Base-by-base conservation (phyloP, 2,113 vertebrate species). In the Gymnorhina tibicen region DNA sequence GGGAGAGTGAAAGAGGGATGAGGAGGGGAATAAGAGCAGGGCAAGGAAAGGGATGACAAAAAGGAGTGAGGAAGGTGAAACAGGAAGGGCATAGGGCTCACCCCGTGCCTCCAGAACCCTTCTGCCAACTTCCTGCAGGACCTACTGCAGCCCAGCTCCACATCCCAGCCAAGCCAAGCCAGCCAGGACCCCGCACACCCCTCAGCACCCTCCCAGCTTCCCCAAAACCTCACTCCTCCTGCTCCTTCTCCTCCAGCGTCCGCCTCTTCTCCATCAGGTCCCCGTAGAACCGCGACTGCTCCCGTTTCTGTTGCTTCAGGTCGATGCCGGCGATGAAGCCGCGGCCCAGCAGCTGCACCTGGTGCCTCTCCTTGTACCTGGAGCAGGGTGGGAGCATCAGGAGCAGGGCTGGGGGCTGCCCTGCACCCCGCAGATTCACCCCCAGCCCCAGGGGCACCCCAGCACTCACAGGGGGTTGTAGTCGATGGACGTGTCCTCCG, bases 311-410 rank as follows among this genome's bases (percentile, higher is more conserved):
- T 92, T 99, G 99, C 97, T 99, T 99, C 67, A 99, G 96, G 95
- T 99, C 99, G 7, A 99, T 99, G 72, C 99, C 99, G 0, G 99
- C 99, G 4, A 99, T 99, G 97, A 99, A 99, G 55, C 99, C 99
- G 3, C 99, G 98, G 19, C 99, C 99, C 50, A 99, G 98, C 69
- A 99, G 97, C 97, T 99, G 99, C 24, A 99, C 99, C 56, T 98
- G 98, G 96, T 99, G 99, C 80, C 99, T 98, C 85, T 99, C 99
- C 97, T 99, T 99, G 96, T 99, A 99, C 73, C 99, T 99, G 62
- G 15, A 27, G 68, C 26, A 6, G 24, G 63, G 32, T 9, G 19
- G n/a, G 10, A 72, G 20, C 11, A 0, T 90, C 67, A 92, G 46
- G 4, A 52, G 44, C 44, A 32, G 44, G 32, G n/a, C 28, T 47